Evolutionary conservation across 2,113 vertebrate species (phyloP), one percentile per base, ranked within the genome.

Genomic region (Megaleporinus macrocephalus): DNA sequence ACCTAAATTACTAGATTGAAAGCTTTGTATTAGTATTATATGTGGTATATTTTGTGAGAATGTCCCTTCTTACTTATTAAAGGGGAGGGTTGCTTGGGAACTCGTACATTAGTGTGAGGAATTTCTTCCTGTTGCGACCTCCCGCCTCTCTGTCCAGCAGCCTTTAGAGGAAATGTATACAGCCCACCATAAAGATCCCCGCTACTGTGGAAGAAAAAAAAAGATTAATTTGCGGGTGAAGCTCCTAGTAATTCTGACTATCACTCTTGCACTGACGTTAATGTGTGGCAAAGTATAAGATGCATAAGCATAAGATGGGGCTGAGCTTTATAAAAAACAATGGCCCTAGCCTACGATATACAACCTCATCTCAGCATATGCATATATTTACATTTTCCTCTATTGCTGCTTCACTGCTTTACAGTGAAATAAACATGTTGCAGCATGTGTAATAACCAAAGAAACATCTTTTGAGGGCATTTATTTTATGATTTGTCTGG

Each of bases 81-180:
- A 47, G 55, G n/a, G 47, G 16, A 29, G 33, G 20, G 71, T 68
- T 81, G 71, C 79, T 75, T 75, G 61, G 80, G 6, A 68, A 76
- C 73, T 55, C 20, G 49, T 15, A 74, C 65, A 55, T n/a, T 53
- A 69, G 49, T 68, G 61, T 66, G 41, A 75, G 49, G 80, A 81
- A 81, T 76, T 53, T 76, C 33, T 57, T 69, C 36, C 51, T 53
- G 44, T 66, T 29, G 20, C 47, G 29, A 49, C 61, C 53, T 62
- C 4, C 51, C 29, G n/a, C 57, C 18, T 44, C 74, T 30, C 24
- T 26, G 26, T 71, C 57, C 53, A 71, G n/a, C 41, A 51, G 20
- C 6, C 29, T 66, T 68, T 27, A 13, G 24, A 7, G 24, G 66
- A 78, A 69, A 69, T 55, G 63, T 53, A 78, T 24, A 78, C 26